These are phyloP conservation scores for Hypomecis atomaria DNA, from an alignment of 2,888 invertebrate species.

Conservation along the genomic window DNA sequence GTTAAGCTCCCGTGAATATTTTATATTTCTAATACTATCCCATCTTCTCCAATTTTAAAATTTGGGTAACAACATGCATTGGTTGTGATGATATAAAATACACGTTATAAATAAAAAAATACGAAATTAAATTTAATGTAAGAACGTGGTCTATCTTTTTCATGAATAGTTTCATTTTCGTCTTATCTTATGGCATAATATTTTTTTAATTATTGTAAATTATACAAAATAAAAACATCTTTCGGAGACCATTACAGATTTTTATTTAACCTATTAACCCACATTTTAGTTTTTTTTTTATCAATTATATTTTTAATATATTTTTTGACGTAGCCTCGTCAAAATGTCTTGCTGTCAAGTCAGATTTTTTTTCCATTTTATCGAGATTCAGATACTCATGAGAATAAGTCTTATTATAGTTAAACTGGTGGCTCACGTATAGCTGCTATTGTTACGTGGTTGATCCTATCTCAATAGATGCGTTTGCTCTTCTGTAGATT, in stretches of 20 bases:
- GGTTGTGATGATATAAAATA: background rate
- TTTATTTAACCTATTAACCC: background rate
- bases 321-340: no score
- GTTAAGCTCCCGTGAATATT: no score
- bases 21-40: no score
- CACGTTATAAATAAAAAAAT: no score
- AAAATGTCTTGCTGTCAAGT: no score
- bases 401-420: conserved; percentile 79
- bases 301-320: no score
- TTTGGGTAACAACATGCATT: background rate
- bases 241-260: background rate
- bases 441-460: conserved; percentile 56
- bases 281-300: no score
- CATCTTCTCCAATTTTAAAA: no score
- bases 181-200: background rate
- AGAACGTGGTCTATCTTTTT: no score
- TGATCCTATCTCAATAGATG: conserved; percentile 61
- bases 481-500: conserved; percentile 46
- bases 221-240: conserved; percentile 6
- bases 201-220: background rate
- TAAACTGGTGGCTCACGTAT: conserved; percentile 74
- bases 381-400: conserved; percentile 63
- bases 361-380: conserved; percentile 21
- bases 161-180: no score
- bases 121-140: no score